Evolutionary conservation across 2,888 invertebrate genomes (phyloP), one percentile per base, ranked within the genome.

Genomic region (Ochropleura plecta): DNA sequence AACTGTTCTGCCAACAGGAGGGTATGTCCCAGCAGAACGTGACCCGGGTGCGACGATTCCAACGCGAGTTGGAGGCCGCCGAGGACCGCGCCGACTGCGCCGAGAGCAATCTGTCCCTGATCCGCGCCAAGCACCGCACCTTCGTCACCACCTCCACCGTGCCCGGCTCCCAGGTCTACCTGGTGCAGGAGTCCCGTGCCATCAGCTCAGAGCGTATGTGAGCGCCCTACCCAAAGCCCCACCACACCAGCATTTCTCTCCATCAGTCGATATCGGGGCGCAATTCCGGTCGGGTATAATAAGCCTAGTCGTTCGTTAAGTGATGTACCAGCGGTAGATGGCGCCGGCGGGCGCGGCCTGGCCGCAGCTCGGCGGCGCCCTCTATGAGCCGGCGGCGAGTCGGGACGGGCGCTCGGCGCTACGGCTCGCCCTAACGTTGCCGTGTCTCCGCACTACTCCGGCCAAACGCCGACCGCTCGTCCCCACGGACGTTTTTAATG

Each of bases 121-220:
- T 99, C 97, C 98, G 99, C 92, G 99, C 99, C 97, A 99, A 99
- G 97, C 99, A 99, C 97, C 99, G 99, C 97, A 98, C 99, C 95
- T 99, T 99, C 97, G 99, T 99, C 93, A 99, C 99, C 97, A 98
- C 99, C 95, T 98, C 98, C 95, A 98, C 98, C 90, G 98, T 98
- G 91, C 99, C 99, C 95, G 98, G 98, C 91, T 98, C 98, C 93
- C 98, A 98, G 97, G 98, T 98, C 91, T 98, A 98, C 97, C 97
- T 98, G 95, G 98, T 98, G 88, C 98, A 98, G 97, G 98, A 98
- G 97, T 98, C 98, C 94, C 98, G 97, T 92, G 97, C 97, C 92
- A 96, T 97, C 92, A 95, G 96, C 95, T 90, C 95, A 85, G 96
- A 96, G 93, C 88, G 88, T 81, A 70, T 88, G 72, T 94, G 93